Evolutionary conservation across 2,113 vertebrate species (phyloP).

Genomic region (Oryctolagus cuniculus): mOryCun1.1 NC_091442.1:20237501-20238000

Average conservation of each 20-base stretch:
- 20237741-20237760: constrained; percentile 98
- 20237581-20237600: constrained; percentile 44
- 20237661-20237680: constrained; percentile 97
- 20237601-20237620: constrained; percentile 93
- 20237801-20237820: constrained; percentile 81
- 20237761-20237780: constrained; percentile 99
- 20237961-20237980: not conserved
- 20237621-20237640: constrained; percentile 96
- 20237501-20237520: not conserved
- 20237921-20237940: constrained; percentile 51
- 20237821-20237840: constrained; percentile 66
- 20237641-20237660: constrained; percentile 98
- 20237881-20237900: constrained; percentile 58
- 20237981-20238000: constrained; percentile 52
- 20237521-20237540: constrained; percentile 45
- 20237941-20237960: constrained; percentile 61
- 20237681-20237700: constrained; percentile 96
- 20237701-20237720: constrained; percentile 98
- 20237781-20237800: constrained; percentile 90
- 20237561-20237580: constrained; percentile 60
- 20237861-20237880: constrained; percentile 56
- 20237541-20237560: constrained; percentile 29
- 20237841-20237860: constrained; percentile 71
- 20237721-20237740: constrained; percentile 95
- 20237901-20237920: constrained; percentile 61